Evolutionary conservation across 2,888 invertebrate species (phyloP), one percentile per base, ranked within the genome.

Genomic region (Alloscopus bannaensis): DNA sequence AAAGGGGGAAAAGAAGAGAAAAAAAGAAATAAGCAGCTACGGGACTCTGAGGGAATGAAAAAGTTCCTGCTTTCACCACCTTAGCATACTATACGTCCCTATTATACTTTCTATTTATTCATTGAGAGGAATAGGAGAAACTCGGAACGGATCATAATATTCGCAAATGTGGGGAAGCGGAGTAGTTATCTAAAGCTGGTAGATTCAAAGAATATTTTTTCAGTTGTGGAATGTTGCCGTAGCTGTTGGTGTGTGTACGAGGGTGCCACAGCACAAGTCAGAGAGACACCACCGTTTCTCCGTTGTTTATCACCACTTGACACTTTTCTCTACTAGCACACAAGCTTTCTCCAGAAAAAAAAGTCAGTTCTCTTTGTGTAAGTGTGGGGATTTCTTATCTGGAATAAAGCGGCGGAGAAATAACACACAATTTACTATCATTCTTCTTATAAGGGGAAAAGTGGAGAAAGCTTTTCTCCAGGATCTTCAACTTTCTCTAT

Each of bases 41-140:
- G 47, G 29, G 65, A 64, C 29, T 20, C 52, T 50, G 60, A 64
- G 42, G 36, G 50, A 77, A 52, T 47, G 64, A 68, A 57, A 78
- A 68, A 71, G 65, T 71, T 64, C n/a, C n/a, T n/a, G 50, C 66
- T 71, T 70, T 71, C 71, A 70, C 71, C 70, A 79, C 68, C 73
- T 65, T 72, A 42, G 42, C 29, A 55, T 76, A 42, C 57, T 13
- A 11, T 60, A 26, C 60, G 22, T 13, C 24, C n/a, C 18, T 36
- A 13, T 36, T 36, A 36, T 13, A n/a, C n/a, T n/a, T n/a, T n/a
- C n/a, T n/a, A n/a, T n/a, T n/a, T n/a, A n/a, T n/a, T n/a, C n/a
- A n/a, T n/a, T n/a, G n/a, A n/a, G n/a, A n/a, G n/a, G n/a, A n/a
- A n/a, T n/a, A n/a, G n/a, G n/a, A n/a, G n/a, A n/a, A n/a, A n/a